Percentiles rank a stretch among this genome's conserved stretches.
phyloP scores from a whole-genome alignment of 2,888 invertebrate species.

The Eupithecia pulchellata region DNA sequence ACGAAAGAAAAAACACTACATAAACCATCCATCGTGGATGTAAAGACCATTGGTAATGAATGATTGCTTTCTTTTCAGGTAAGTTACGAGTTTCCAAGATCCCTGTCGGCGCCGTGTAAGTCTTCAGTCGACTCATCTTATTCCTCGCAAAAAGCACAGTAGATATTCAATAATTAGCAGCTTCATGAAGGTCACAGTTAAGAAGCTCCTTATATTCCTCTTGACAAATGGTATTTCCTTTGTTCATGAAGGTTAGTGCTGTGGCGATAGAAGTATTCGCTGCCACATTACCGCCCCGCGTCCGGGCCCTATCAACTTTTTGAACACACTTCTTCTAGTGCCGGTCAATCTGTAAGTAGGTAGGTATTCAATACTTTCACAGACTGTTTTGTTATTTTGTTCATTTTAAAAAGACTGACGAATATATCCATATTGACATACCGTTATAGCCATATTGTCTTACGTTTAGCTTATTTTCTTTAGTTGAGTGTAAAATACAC shows the following conservation, averaged over 20 bases:
- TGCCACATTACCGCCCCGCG: conserved; percentile 79
- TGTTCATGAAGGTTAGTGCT: conserved; percentile 26
- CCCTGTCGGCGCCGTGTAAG: neutral
- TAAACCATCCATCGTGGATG: neutral
- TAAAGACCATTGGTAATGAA: neutral
- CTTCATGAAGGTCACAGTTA: neutral
- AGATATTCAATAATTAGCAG: neutral
- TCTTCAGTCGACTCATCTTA: neutral
- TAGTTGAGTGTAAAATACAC: too few species aligned
- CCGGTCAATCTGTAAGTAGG: too few species aligned
- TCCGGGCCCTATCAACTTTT: conserved; percentile 81
- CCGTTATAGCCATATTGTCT: too few species aligned
- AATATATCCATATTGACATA: too few species aligned
- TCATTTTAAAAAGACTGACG: too few species aligned
- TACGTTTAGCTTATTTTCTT: too few species aligned
- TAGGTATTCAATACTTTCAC: too few species aligned
- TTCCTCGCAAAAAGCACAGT: neutral
- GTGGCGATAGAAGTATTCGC: conserved; percentile 85
- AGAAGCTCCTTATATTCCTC: neutral
- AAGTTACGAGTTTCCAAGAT: neutral
- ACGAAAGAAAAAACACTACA: neutral
- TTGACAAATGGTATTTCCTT: neutral
- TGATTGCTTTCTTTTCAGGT: neutral
- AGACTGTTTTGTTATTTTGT: too few species aligned
- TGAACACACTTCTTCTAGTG: too few species aligned